phyloP scores from a whole-genome alignment of 1,140 invertebrate species.

The Trichonephila clavipes region DNA sequence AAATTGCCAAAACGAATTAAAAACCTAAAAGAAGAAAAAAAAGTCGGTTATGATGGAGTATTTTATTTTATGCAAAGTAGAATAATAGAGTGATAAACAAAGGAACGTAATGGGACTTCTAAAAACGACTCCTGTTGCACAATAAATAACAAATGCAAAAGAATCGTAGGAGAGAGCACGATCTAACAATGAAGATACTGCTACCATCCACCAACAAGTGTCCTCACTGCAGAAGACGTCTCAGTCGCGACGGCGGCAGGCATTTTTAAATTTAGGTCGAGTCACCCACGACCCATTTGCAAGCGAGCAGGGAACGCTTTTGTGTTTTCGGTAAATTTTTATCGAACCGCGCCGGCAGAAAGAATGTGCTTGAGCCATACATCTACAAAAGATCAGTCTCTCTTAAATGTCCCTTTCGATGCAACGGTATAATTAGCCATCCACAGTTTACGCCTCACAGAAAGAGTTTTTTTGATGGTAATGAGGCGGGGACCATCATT shows the following conservation, averaged over 20 bases:
- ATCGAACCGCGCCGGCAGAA: not conserved
- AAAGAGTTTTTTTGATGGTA: not conserved
- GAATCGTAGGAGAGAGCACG: not conserved
- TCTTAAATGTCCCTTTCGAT: not conserved
- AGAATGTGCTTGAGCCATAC: not conserved
- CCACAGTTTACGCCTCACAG: not conserved
- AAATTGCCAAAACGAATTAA: no score
- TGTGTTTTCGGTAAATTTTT: constrained; percentile 41
- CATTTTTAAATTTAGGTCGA: constrained; percentile 56
- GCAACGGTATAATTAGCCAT: not conserved
- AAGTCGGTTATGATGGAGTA: no score
- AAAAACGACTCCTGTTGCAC: no score
- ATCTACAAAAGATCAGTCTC: not conserved
- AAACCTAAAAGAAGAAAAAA: no score
- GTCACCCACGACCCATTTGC: constrained; percentile 61
- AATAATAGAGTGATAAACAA: no score
- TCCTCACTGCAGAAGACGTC: not conserved
- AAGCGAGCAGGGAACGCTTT: constrained; percentile 2
- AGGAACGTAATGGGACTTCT: no score
- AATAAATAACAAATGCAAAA: no score
- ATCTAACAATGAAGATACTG: not conserved
- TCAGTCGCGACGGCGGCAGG: constrained; percentile 37
- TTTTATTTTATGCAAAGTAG: no score
- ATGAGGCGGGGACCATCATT: not conserved
- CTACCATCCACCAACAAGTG: constrained; percentile 4